phyloP scores from a whole-genome alignment of 1,140 invertebrate genomes.

The Zaprionus tsacasi region DNA sequence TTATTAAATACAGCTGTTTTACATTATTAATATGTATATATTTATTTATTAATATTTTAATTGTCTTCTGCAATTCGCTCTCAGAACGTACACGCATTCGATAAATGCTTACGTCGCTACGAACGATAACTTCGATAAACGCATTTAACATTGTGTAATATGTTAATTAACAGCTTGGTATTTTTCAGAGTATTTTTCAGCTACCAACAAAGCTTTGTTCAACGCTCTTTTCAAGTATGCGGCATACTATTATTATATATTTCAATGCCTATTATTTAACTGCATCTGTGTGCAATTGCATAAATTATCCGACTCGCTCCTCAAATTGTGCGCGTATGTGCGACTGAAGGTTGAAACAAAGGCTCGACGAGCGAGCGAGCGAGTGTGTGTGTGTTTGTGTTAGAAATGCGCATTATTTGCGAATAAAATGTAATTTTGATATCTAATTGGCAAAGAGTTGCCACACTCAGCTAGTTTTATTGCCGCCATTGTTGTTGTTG shows the following conservation, averaged over 20 bases:
- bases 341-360: slow-evolving; percentile 42
- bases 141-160: background rate
- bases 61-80: too few relatives aligned
- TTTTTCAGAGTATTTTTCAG: background rate
- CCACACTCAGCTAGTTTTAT: slow-evolving; percentile 14
- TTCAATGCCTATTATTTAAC: slow-evolving; percentile 33
- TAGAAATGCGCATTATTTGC: slow-evolving; percentile 78
- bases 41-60: too few relatives aligned
- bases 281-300: slow-evolving; percentile 43
- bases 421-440: slow-evolving; percentile 63
- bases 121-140: background rate
- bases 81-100: background rate
- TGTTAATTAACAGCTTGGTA: slow-evolving; percentile 1
- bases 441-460: slow-evolving; percentile 68
- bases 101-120: background rate
- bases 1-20: background rate
- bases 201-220: slow-evolving; percentile 1
- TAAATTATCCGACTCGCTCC: slow-evolving; percentile 25
- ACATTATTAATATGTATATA: background rate
- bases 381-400: slow-evolving; percentile 23
- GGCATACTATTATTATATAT: background rate
- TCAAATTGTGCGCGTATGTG: background rate
- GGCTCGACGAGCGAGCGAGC: slow-evolving; percentile 26
- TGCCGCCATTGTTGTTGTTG: slow-evolving; percentile 11
- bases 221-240: slow-evolving; percentile 34